Conservation (phyloP, 1,140 invertebrate genomes). For the Neodiprion pinetum region DNA sequence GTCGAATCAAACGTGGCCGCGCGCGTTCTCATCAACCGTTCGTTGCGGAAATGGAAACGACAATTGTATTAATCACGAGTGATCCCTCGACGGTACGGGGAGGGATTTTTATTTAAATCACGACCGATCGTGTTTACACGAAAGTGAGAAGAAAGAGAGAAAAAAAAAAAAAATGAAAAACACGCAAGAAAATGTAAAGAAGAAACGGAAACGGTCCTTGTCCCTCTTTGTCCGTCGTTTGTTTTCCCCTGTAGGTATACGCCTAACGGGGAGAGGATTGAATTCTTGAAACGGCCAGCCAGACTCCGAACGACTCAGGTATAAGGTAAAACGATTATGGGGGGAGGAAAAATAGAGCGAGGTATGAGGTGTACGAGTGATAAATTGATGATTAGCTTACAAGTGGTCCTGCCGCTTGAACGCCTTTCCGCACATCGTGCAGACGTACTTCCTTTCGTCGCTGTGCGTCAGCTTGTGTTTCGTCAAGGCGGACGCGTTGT, state of each 20-base stretch:
- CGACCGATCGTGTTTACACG: not conserved
- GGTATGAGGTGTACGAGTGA: slow-evolving; percentile 19
- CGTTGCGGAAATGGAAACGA: too few species aligned
- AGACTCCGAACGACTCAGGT: not conserved
- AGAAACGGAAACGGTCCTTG: too few species aligned
- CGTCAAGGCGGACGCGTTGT: slow-evolving; percentile 94
- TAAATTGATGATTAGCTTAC: slow-evolving; percentile 70
- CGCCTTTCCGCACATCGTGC: slow-evolving; percentile 93
- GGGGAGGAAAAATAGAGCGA: not conserved
- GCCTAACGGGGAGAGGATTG: not conserved
- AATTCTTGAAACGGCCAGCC: not conserved
- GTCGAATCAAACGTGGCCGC: too few species aligned
- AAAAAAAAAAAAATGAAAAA: slow-evolving; percentile 1
- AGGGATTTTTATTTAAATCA: too few species aligned
- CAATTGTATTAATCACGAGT: too few species aligned
- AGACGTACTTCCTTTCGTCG: slow-evolving; percentile 96
- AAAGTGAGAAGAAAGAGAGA: not conserved
- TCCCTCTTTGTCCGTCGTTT: too few species aligned
- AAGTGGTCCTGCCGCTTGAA: slow-evolving; percentile 99
- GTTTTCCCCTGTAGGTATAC: too few species aligned
- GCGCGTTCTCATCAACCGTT: too few species aligned
- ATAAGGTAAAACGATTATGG: not conserved
- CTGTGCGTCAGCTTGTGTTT: slow-evolving; percentile 98
- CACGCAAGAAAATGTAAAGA: not conserved
- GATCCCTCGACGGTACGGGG: too few species aligned